These are phyloP conservation scores for Vanessa tameamea DNA, from an alignment of 1,140 invertebrate species.

Conservation along the genomic window DNA sequence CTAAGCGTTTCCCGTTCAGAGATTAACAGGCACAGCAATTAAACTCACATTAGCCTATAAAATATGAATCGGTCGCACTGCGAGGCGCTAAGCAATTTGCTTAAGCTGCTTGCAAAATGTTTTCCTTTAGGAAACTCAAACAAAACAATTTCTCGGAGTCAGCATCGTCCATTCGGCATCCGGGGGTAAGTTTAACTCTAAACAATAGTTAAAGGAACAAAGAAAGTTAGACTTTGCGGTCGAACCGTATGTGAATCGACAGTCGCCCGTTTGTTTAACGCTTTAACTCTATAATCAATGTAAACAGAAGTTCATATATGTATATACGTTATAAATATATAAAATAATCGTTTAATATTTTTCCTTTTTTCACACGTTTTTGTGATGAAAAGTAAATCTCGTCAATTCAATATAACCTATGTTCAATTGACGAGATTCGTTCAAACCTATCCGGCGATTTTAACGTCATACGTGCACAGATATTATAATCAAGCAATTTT, in stretches of 20 bases:
- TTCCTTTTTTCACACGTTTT: too few species aligned
- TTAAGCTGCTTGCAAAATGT: constrained; percentile 73
- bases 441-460: too few species aligned
- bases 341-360: too few species aligned
- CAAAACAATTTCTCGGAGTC: constrained; percentile 52
- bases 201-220: constrained; percentile 74
- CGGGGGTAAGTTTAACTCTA: constrained; percentile 62
- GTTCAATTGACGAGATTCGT: too few species aligned
- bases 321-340: background rate
- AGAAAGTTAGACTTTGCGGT: constrained; percentile 65
- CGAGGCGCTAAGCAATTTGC: constrained; percentile 63
- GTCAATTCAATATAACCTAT: too few species aligned
- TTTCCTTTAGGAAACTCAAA: constrained; percentile 59
- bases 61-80: constrained; percentile 61
- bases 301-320: background rate
- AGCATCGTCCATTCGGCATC: constrained; percentile 42
- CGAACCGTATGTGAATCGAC: constrained; percentile 53
- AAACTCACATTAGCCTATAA: constrained; percentile 71
- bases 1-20: constrained; percentile 23
- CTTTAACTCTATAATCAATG: constrained; percentile 16
- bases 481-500: too few species aligned
- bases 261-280: constrained; percentile 36
- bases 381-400: too few species aligned
- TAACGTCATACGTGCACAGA: too few species aligned
- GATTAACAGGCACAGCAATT: constrained; percentile 55